Evolutionary conservation across 92 coral and sea anemone genomes (phyloP).

Genomic region (Palythoa caribaeorum): DNA sequence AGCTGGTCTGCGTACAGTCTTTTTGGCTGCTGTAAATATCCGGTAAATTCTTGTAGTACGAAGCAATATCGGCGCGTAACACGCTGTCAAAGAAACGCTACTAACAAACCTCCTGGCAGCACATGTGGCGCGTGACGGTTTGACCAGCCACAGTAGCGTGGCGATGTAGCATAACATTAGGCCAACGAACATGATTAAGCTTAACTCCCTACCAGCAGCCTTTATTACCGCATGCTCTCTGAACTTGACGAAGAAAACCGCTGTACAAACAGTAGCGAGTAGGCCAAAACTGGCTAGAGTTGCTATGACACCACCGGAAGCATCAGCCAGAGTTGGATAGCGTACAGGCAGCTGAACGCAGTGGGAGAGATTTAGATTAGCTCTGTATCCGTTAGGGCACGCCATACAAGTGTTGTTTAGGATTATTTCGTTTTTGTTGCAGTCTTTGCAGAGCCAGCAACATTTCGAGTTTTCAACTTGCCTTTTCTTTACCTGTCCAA

Average conservation of each 20-base stretch:
- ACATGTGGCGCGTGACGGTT: slow-evolving; percentile 70
- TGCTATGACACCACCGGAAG: slow-evolving; percentile 57
- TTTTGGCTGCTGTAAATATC: slow-evolving; percentile 80
- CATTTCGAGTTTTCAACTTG: slow-evolving; percentile 60
- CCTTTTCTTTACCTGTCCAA: slow-evolving; percentile 55
- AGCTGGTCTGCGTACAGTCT: slow-evolving; percentile 76
- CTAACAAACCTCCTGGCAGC: slow-evolving; percentile 68
- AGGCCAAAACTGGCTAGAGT: slow-evolving; percentile 63
- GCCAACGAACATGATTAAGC: slow-evolving; percentile 75
- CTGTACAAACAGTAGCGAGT: slow-evolving; percentile 57
- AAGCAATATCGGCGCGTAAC: slow-evolving; percentile 83
- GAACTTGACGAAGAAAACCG: slow-evolving; percentile 58
- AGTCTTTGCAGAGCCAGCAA: slow-evolving; percentile 83
- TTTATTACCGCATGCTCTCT: slow-evolving; percentile 70
- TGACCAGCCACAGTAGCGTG: slow-evolving; percentile 64
- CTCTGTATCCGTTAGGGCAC: slow-evolving; percentile 72
- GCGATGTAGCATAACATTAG: slow-evolving; percentile 68
- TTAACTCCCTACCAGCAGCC: slow-evolving; percentile 82
- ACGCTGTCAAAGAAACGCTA: slow-evolving; percentile 73
- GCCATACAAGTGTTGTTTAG: slow-evolving; percentile 70
- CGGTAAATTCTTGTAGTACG: slow-evolving; percentile 86
- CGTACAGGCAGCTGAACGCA: slow-evolving; percentile 70
- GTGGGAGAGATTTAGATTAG: slow-evolving; percentile 55
- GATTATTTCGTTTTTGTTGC: slow-evolving; percentile 61
- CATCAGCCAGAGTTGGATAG: slow-evolving; percentile 71